These are phyloP conservation scores for Phyllostomus discolor DNA, from an alignment of 2,113 vertebrate genomes.

Conservation along the genomic window DNA sequence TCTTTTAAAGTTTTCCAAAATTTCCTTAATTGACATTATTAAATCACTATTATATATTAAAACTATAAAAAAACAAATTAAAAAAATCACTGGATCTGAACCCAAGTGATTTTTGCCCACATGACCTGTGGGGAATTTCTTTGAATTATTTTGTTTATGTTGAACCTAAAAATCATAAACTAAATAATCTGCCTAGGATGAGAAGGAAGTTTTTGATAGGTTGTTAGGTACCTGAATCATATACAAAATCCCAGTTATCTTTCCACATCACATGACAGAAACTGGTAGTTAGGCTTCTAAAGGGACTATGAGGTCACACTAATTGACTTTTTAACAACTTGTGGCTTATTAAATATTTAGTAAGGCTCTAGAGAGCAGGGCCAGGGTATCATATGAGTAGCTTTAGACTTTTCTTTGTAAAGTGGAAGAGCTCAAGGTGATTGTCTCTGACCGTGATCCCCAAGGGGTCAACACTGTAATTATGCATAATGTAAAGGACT, in stretches of 20 bases:
- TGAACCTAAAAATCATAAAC: conserved; percentile 6
- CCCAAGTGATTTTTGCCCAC: neutral
- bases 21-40: neutral
- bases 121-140: neutral
- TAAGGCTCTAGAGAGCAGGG: neutral
- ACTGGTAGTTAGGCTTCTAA: conserved; percentile 31
- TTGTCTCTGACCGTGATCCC: neutral
- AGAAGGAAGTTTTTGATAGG: conserved; percentile 13
- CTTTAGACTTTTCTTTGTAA: neutral
- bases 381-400: neutral
- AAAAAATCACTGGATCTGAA: neutral
- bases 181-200: conserved; percentile 8
- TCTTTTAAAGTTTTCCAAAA: neutral
- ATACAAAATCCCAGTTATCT: neutral
- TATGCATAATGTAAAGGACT: neutral
- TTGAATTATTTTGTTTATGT: conserved; percentile 32
- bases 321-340: conserved; percentile 38
- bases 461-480: neutral
- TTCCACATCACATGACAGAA: neutral
- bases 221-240: conserved; percentile 13
- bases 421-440: neutral
- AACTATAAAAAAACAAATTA: neutral
- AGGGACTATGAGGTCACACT: neutral
- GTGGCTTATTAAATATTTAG: conserved; percentile 50
- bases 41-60: neutral